These are phyloP conservation scores for Dione vanillae DNA, from an alignment of 2,888 invertebrate genomes.

Conservation along the genomic window DNA sequence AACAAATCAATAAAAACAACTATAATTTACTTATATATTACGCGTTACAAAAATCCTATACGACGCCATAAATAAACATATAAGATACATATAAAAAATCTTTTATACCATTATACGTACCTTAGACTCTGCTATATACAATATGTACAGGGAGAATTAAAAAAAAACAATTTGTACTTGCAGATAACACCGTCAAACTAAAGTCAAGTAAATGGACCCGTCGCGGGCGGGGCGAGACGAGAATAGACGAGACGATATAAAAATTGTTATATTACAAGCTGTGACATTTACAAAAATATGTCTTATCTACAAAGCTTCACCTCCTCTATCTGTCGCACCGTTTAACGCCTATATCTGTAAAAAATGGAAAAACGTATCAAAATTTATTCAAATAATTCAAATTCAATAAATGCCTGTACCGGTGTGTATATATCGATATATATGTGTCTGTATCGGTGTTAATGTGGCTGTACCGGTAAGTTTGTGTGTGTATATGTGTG, in stretches of 20 bases:
- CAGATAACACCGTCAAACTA: conserved; percentile 65
- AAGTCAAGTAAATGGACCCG: conserved; percentile 15
- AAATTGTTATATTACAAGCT: conserved; percentile 64
- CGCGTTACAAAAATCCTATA: conserved; percentile 79
- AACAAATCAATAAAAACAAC: conserved; percentile 75
- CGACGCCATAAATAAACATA: conserved; percentile 78
- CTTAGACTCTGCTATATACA: conserved; percentile 80
- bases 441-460: too few species aligned
- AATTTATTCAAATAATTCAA: too few species aligned
- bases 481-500: too few species aligned
- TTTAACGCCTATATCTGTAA: conserved; percentile 43
- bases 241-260: conserved; percentile 50
- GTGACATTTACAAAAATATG: conserved; percentile 75
- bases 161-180: conserved; percentile 80
- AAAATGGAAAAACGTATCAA: neutral
- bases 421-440: too few species aligned
- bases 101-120: conserved; percentile 66
- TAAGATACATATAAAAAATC: conserved; percentile 79
- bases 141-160: conserved; percentile 83
- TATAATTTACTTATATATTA: conserved; percentile 83
- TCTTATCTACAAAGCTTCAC: conserved; percentile 47
- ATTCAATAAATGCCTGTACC: too few species aligned
- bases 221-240: conserved; percentile 35
- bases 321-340: conserved; percentile 72
- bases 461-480: too few species aligned